Conservation (phyloP, 2,797 vertebrate species). For the Neopelma chrysocephalum region DNA sequence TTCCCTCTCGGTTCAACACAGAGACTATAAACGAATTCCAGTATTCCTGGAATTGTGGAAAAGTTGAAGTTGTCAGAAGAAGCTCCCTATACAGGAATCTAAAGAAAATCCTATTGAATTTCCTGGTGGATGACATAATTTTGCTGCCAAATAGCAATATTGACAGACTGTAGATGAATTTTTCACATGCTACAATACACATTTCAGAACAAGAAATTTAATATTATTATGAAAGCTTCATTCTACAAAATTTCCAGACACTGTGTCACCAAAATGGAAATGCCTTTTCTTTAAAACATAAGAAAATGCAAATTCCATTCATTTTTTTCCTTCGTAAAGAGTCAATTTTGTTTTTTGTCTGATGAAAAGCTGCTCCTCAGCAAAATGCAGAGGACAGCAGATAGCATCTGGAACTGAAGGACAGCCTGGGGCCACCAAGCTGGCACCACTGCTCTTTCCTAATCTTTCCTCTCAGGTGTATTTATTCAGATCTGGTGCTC, state of each 20-base stretch:
- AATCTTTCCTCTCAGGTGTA: not conserved
- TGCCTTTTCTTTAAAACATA: not conserved
- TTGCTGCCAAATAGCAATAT: constrained; percentile 3
- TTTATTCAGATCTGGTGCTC: not conserved
- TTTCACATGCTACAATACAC: constrained; percentile 8
- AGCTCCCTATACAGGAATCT: not conserved
- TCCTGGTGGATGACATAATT: not conserved
- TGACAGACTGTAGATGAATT: not conserved
- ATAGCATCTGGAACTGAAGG: not conserved
- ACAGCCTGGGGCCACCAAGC: not conserved
- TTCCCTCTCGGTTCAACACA: not conserved
- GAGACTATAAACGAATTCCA: not conserved
- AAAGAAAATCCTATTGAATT: constrained; percentile 4
- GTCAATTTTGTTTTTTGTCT: not conserved
- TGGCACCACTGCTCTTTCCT: not conserved
- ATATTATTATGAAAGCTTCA: not conserved
- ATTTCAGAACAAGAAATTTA: not conserved
- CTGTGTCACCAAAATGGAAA: constrained; percentile 2
- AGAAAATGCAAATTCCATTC: not conserved
- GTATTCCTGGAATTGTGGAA: not conserved
- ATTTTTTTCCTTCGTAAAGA: not conserved
- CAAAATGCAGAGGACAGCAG: constrained; percentile 12
- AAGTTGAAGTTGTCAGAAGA: not conserved
- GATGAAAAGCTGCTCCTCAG: not conserved
- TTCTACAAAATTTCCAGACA: not conserved